Evolutionary conservation across 2,888 invertebrate species (phyloP).

Genomic region (Epistrophe grossulariae): DNA sequence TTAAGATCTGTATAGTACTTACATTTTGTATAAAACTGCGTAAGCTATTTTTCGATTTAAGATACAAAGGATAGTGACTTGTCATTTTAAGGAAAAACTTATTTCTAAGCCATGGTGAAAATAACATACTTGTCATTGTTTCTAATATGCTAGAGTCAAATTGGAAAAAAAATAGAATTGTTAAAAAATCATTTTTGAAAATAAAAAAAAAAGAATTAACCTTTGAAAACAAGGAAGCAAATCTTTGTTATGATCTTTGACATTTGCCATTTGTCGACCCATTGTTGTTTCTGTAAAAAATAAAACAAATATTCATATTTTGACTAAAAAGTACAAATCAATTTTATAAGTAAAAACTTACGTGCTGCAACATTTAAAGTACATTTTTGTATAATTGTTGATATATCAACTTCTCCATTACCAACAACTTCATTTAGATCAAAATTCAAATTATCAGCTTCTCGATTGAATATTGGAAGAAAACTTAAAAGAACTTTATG

Average conservation of each 20-base stretch:
- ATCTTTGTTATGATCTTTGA: slow-evolving; percentile 76
- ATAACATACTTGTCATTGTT: slow-evolving; percentile 80
- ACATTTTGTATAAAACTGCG: slow-evolving; percentile 80
- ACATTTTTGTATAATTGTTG: slow-evolving; percentile 78
- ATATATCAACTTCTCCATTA: slow-evolving; percentile 78
- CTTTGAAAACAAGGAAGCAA: slow-evolving; percentile 80
- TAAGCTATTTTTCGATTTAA: slow-evolving; percentile 78
- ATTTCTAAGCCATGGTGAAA: slow-evolving; percentile 80
- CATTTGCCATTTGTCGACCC: slow-evolving; percentile 79
- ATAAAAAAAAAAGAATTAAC: slow-evolving; percentile 72
- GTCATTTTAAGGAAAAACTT: slow-evolving; percentile 77
- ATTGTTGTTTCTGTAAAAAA: slow-evolving; percentile 80
- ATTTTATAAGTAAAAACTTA: slow-evolving; percentile 76
- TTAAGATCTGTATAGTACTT: slow-evolving; percentile 30
- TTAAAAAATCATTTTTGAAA: not conserved
- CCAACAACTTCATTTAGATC: slow-evolving; percentile 75
- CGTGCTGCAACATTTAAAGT: slow-evolving; percentile 80
- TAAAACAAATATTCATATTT: not conserved
- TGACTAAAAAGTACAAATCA: not conserved
- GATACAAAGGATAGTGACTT: slow-evolving; percentile 77
- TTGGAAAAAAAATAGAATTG: not conserved
- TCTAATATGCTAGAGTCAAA: slow-evolving; percentile 78
- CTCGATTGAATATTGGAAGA: slow-evolving; percentile 80
- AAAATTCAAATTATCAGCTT: slow-evolving; percentile 77
- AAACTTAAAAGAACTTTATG: slow-evolving; percentile 81